phyloP scores from a whole-genome alignment of 53 echinoderm and acorn worm genomes.

The Zoroaster sp. region DNA sequence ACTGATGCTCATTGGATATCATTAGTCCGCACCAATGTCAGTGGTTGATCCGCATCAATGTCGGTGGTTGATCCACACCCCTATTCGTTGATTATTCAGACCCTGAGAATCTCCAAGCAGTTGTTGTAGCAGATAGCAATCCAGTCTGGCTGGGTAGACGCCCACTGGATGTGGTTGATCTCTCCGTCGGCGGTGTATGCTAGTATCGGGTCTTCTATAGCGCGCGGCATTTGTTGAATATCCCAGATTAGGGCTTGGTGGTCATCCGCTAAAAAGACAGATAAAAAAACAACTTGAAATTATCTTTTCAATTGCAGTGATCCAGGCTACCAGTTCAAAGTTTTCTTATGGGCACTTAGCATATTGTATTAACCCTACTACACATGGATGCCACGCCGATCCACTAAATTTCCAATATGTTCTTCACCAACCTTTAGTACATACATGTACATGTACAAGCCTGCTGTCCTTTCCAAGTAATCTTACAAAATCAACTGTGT shows the following conservation, averaged over 20 bases:
- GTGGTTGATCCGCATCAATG: background rate
- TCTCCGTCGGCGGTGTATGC: slow-evolving; percentile 99
- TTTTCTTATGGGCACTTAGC: too few species aligned
- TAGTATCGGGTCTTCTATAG: slow-evolving; percentile 96
- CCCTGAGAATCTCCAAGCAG: slow-evolving; percentile 94
- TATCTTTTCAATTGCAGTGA: too few species aligned
- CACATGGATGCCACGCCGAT: too few species aligned
- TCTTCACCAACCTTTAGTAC: too few species aligned
- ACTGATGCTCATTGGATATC: background rate
- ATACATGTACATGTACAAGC: too few species aligned
- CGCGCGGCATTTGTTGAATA: slow-evolving; percentile 97
- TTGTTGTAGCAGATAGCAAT: slow-evolving; percentile 99
- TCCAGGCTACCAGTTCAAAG: too few species aligned
- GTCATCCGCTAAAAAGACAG: slow-evolving; percentile 77
- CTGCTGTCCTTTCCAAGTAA: too few species aligned
- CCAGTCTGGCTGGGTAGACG: slow-evolving; percentile 98
- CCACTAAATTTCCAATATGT: too few species aligned
- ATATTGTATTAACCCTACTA: too few species aligned
- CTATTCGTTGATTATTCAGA: slow-evolving; percentile 31
- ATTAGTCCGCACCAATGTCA: too few species aligned
- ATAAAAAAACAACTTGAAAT: background rate
- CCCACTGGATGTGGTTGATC: slow-evolving; percentile 99
- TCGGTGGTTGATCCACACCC: background rate
- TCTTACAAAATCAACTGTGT: too few species aligned
- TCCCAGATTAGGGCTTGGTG: slow-evolving; percentile 99